Percentiles rank a stretch among this genome's conserved stretches.
These are phyloP conservation scores for Alligator mississippiensis DNA, from an alignment of 2,113 vertebrate species.

Conservation along the genomic window DNA sequence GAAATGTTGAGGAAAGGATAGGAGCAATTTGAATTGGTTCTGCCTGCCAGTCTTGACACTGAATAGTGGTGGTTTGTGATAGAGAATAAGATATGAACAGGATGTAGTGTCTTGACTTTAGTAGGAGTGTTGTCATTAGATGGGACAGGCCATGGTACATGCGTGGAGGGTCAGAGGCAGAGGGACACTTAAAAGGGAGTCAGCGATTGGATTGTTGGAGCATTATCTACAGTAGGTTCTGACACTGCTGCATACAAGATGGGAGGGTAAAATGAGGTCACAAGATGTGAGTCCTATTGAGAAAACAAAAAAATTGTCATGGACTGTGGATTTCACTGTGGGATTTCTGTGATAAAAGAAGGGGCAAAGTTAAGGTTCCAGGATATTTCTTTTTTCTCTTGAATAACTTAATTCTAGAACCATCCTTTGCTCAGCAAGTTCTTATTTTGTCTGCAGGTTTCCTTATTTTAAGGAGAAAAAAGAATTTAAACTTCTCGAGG, in stretches of 20 bases:
- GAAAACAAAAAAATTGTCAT: background rate
- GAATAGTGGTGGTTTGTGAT: too few relatives aligned
- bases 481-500: background rate
- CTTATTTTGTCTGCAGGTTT: background rate
- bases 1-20: background rate
- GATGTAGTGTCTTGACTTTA: rapidly evolving
- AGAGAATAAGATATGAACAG: background rate
- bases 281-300: rapidly evolving
- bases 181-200: rapidly evolving
- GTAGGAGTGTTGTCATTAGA: rapidly evolving
- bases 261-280: too few relatives aligned
- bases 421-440: background rate
- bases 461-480: background rate
- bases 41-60: background rate
- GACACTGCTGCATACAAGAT: background rate
- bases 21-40: background rate
- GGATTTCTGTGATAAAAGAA: background rate
- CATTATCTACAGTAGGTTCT: background rate
- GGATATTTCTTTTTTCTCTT: background rate
- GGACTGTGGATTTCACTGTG: background rate
- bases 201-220: rapidly evolving
- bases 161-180: background rate
- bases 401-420: background rate
- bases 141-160: rapidly evolving
- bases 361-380: background rate